These are phyloP conservation scores for Ploceus nigricollis DNA, from an alignment of 2,113 vertebrate species.

Conservation along the genomic window DNA sequence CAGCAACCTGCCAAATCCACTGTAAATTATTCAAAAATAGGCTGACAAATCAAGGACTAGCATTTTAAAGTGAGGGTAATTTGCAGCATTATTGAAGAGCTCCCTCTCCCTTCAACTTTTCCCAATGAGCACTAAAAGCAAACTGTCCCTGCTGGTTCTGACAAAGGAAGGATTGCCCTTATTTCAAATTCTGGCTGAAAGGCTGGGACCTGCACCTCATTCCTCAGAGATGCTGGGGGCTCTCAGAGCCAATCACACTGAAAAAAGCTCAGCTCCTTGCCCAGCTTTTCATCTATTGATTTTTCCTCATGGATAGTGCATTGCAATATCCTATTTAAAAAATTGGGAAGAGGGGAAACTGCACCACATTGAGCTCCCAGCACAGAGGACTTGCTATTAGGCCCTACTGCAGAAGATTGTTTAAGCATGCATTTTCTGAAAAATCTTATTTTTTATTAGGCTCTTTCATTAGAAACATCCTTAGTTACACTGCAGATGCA, in stretches of 20 bases:
- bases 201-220: neutral
- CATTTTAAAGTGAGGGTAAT: neutral
- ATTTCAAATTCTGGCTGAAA: neutral
- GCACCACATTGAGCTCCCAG: neutral
- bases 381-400: neutral
- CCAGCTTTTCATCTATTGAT: neutral
- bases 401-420: neutral
- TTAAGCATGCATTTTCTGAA: neutral
- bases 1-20: slow-evolving; percentile 22
- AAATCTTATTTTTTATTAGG: neutral
- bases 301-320: neutral
- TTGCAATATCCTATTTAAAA: neutral
- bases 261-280: neutral
- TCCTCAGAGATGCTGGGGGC: neutral
- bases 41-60: neutral
- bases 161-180: neutral
- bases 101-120: neutral
- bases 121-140: neutral
- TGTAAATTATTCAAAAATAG: slow-evolving; percentile 44
- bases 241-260: neutral
- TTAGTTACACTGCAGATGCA: neutral
- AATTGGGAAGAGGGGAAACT: neutral
- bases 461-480: neutral
- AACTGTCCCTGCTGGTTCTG: neutral
- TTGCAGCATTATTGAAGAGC: neutral